Evolutionary conservation across 2,797 vertebrate genomes (phyloP).

Genomic region (Numenius phaeopus): DNA sequence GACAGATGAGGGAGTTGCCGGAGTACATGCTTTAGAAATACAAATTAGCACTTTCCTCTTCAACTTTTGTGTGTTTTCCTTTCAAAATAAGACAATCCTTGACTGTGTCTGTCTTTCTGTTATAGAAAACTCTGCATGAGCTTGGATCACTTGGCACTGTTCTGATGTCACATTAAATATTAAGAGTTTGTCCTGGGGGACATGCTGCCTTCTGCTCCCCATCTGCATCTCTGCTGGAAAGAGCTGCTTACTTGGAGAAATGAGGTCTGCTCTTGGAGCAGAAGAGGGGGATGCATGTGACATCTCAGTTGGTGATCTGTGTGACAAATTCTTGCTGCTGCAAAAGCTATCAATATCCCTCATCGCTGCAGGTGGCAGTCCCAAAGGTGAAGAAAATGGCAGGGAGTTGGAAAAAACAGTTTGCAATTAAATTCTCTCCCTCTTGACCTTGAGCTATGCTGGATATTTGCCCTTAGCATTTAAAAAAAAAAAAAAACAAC

Average conservation of each 20-base stretch:
- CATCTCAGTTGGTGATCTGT: not conserved
- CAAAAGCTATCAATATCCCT: not conserved
- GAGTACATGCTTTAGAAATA: not conserved
- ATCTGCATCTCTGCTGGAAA: not conserved
- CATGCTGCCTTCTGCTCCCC: slow-evolving; percentile 45
- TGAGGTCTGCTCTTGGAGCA: not conserved
- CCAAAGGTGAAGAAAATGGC: not conserved
- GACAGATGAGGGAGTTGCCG: not conserved
- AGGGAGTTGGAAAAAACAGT: not conserved
- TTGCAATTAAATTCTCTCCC: not conserved
- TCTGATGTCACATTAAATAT: not conserved
- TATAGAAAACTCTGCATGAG: not conserved
- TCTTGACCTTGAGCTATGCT: not conserved
- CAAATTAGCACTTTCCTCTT: not conserved
- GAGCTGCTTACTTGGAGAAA: not conserved
- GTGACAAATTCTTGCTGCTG: not conserved
- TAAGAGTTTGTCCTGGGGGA: slow-evolving; percentile 5
- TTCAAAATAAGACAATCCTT: not conserved
- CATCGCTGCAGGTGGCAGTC: not conserved
- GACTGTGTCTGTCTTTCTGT: not conserved
- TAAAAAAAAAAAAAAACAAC: not conserved
- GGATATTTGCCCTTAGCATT: not conserved
- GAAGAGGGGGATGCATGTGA: not conserved
- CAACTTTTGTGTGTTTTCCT: not conserved
- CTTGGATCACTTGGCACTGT: not conserved